These are phyloP conservation scores for Calliopum simillimum DNA, from an alignment of 2,888 invertebrate genomes.

Conservation along the genomic window DNA sequence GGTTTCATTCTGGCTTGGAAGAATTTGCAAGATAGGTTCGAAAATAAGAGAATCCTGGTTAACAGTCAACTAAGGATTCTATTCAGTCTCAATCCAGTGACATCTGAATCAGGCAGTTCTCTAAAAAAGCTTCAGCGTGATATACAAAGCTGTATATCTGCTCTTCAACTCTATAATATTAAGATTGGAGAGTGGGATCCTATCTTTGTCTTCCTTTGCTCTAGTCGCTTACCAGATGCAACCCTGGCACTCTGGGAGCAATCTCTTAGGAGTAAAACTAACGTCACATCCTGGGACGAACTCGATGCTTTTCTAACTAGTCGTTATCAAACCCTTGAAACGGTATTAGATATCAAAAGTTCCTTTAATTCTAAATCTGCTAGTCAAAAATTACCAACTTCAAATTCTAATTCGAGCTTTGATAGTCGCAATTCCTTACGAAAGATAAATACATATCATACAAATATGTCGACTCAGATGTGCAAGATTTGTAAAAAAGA, in stretches of 20 bases:
- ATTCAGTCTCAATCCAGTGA: not conserved
- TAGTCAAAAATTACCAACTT: no score
- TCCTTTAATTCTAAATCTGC: not conserved
- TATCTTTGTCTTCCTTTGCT: not conserved
- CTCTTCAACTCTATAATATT: no score
- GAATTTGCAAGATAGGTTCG: constrained; percentile 22
- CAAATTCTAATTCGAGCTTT: no score
- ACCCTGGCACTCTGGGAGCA: constrained; percentile 1
- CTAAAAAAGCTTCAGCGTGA: no score
- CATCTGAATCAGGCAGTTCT: not conserved
- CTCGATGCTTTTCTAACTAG: not conserved
- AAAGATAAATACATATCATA: no score
- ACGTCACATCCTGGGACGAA: not conserved
- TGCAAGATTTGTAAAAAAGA: not conserved
- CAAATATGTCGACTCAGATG: no score
- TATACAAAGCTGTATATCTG: no score
- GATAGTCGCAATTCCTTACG: no score
- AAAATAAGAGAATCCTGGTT: not conserved
- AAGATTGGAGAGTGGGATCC: no score
- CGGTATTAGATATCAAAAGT: not conserved
- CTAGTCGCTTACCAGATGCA: not conserved
- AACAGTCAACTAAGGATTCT: not conserved
- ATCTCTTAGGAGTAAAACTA: not conserved
- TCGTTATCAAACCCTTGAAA: not conserved
- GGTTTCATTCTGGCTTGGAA: constrained; percentile 33